Percentiles rank a stretch among this genome's conserved stretches.
phyloP scores from a whole-genome alignment of 2,888 invertebrate species.

The Leptopterna dolabrata region DNA sequence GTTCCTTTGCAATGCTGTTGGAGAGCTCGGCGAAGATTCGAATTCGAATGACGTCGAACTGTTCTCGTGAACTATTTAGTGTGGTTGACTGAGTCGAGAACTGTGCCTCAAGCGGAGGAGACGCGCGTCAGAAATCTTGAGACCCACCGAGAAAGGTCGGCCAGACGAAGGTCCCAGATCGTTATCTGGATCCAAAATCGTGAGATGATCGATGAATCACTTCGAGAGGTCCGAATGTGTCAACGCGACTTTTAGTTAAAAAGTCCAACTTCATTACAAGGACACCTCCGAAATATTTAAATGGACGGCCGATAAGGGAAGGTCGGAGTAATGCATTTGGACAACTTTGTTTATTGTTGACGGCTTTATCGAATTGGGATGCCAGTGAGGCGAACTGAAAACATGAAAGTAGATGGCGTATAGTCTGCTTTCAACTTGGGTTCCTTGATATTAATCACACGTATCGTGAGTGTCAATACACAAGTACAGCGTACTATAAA shows the following conservation, averaged over 20 bases:
- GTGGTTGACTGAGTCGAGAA: no score
- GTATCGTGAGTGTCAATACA: no score
- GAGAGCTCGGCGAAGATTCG: no score
- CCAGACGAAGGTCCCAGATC: background rate
- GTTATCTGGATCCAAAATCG: conserved; percentile 35
- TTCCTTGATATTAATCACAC: no score
- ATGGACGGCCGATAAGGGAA: conserved; percentile 4
- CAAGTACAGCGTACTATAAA: no score
- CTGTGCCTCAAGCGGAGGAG: no score
- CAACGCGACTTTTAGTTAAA: conserved; percentile 49
- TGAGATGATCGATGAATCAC: conserved; percentile 49
- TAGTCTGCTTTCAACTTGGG: no score
- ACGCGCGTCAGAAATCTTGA: background rate
- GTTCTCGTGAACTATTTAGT: no score
- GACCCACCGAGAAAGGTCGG: background rate
- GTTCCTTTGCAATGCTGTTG: no score
- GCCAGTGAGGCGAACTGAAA: background rate
- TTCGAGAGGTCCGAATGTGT: conserved; percentile 31
- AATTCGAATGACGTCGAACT: no score
- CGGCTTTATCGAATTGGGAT: background rate
- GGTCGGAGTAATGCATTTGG: background rate
- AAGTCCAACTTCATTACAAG: conserved; percentile 43
- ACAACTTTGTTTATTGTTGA: background rate
- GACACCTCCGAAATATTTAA: conserved; percentile 11
- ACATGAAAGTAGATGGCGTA: background rate